phyloP scores from a whole-genome alignment of 1,140 invertebrate genomes.

The Drosophila willistoni region DNA sequence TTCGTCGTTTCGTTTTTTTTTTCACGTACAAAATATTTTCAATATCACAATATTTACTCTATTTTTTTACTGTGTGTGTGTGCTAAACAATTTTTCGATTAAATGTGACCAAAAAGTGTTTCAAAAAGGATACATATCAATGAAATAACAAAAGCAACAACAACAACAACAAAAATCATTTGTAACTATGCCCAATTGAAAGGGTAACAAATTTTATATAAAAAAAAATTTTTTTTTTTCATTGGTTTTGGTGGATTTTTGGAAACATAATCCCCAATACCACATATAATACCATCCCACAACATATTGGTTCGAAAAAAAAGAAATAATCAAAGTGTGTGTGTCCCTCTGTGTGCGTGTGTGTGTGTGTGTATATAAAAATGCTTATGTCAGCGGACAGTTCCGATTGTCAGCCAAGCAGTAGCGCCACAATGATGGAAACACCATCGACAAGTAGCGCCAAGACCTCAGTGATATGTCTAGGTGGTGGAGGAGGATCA shows the following conservation, averaged over 20 bases:
- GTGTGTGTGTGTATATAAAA: slow-evolving; percentile 33
- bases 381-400: slow-evolving; percentile 83
- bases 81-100: too few species aligned
- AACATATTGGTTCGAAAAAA: too few species aligned
- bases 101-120: too few species aligned
- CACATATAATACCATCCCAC: too few species aligned
- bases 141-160: background rate
- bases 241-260: background rate
- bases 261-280: too few species aligned
- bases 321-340: background rate
- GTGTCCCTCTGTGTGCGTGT: background rate
- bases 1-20: slow-evolving; percentile 26
- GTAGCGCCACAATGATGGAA: slow-evolving; percentile 48
- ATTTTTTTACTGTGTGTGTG: background rate
- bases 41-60: background rate
- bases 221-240: background rate
- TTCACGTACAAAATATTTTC: background rate
- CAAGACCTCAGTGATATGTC: slow-evolving; percentile 72
- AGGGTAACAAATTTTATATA: slow-evolving; percentile 14
- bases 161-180: slow-evolving; percentile 9
- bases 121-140: too few species aligned
- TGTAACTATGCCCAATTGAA: slow-evolving; percentile 44
- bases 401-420: slow-evolving; percentile 72
- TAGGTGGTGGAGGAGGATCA: slow-evolving; percentile 19
- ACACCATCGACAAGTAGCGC: slow-evolving; percentile 35